A percentile compares a stretch with the other conserved stretches of the same genome.
Conservation (phyloP, 1,140 invertebrate genomes). For the Coptotermes formosanus region DNA sequence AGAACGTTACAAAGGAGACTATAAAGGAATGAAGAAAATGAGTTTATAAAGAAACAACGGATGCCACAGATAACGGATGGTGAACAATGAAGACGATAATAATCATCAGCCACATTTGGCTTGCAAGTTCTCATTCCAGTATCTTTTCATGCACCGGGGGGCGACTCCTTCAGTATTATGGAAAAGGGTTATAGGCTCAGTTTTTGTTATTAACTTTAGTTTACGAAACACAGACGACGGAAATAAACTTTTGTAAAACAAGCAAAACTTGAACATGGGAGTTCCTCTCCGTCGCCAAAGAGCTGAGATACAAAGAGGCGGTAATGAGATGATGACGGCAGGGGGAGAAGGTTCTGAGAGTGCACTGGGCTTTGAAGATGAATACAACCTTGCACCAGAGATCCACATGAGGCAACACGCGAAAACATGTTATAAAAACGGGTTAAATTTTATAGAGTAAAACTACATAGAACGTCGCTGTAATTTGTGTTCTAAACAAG, state of each 20-base stretch:
- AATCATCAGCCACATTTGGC: not conserved
- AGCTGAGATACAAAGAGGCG: not conserved
- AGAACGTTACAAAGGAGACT: not conserved
- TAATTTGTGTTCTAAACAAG: not conserved
- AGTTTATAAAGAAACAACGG: not conserved
- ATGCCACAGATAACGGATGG: not conserved
- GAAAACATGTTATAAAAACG: not conserved
- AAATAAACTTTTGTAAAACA: slow-evolving; percentile 1
- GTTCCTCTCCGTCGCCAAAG: not conserved
- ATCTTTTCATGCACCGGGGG: not conserved
- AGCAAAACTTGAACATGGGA: not conserved
- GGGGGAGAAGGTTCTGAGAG: not conserved
- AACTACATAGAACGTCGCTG: not conserved
- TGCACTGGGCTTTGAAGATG: not conserved
- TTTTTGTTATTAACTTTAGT: slow-evolving; percentile 15
- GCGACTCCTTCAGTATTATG: not conserved
- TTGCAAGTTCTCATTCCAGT: not conserved
- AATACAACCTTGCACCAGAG: not conserved
- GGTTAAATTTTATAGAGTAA: not conserved
- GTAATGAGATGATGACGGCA: not conserved
- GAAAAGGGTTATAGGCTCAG: not conserved
- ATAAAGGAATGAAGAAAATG: not conserved
- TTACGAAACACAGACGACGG: not conserved
- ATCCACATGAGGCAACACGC: not conserved
- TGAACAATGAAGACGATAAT: not conserved